These are phyloP conservation scores for Meriones unguiculatus DNA, from an alignment of 2,113 vertebrate genomes.

Conservation along the genomic window DNA sequence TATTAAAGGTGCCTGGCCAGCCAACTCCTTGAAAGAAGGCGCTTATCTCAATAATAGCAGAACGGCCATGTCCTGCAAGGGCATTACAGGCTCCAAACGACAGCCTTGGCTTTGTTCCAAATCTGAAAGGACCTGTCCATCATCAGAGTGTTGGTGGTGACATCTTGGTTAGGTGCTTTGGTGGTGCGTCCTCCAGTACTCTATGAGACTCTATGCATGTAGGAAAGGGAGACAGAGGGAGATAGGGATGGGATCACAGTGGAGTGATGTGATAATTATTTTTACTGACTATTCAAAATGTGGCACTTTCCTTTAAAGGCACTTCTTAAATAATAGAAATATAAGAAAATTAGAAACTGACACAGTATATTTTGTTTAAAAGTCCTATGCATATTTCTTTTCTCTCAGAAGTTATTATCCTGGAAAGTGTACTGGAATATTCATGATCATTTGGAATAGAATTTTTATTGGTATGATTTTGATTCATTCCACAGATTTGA, in stretches of 20 bases:
- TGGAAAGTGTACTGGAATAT: constrained; percentile 35
- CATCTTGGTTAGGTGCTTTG: not conserved
- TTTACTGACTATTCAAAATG: not conserved
- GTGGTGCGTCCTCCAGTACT: not conserved
- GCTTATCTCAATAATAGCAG: not conserved
- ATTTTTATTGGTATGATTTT: constrained; percentile 38
- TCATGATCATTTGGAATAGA: constrained; percentile 52
- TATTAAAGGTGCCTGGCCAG: not conserved
- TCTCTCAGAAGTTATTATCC: constrained; percentile 17
- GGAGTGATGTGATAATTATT: not conserved
- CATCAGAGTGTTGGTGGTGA: not conserved
- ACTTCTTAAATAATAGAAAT: not conserved
- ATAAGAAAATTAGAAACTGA: not conserved
- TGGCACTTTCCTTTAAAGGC: constrained; percentile 11
- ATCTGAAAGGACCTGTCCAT: not conserved
- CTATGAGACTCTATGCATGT: not conserved
- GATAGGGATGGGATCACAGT: not conserved
- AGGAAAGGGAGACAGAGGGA: not conserved
- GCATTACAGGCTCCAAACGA: not conserved
- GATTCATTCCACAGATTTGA: constrained; percentile 52
- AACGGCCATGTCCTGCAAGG: not conserved
- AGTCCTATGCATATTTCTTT: not conserved
- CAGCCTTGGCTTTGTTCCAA: not conserved
- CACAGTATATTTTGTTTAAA: constrained; percentile 16
- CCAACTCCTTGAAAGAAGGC: not conserved